Evolutionary conservation across 2,113 vertebrate genomes (phyloP).

Genomic region (Triplophysa tibetana): DNA sequence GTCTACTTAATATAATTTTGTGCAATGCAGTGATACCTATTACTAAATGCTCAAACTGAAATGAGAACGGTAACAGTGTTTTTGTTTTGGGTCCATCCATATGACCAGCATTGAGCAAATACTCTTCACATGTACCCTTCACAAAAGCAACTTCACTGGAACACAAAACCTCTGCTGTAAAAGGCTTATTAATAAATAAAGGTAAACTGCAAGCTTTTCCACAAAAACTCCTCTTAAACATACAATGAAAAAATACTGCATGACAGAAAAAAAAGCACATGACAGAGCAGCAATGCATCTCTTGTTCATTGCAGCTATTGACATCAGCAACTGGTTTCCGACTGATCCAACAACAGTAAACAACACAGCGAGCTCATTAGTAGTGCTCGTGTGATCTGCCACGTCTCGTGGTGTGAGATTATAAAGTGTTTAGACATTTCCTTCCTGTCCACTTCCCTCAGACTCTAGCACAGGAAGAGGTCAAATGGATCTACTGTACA

Average conservation of each 20-base stretch:
- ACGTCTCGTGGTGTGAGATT: slow-evolving; percentile 4
- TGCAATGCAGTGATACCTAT: not conserved
- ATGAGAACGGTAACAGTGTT: not conserved
- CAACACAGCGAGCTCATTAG: not conserved
- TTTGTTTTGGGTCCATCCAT: not conserved
- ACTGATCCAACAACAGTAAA: slow-evolving; percentile 6
- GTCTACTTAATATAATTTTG: slow-evolving; percentile 17
- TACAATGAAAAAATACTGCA: not conserved
- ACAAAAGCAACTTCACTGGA: not conserved
- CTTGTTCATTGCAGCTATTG: not conserved
- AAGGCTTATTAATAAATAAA: not conserved
- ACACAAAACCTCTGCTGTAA: not conserved
- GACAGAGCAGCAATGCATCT: not conserved
- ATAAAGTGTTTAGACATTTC: not conserved
- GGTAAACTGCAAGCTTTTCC: no score
- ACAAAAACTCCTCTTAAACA: no score
- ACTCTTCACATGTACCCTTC: not conserved
- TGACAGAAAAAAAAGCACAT: not conserved
- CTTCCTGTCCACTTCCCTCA: not conserved
- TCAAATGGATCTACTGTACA: not conserved
- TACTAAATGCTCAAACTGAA: no score
- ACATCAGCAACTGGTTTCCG: not conserved
- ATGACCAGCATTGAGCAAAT: not conserved
- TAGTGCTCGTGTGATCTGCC: slow-evolving; percentile 16
- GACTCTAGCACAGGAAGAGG: not conserved